Evolutionary conservation across 2,888 invertebrate species (phyloP).

Genomic region (Pandemis cinnamomeana): DNA sequence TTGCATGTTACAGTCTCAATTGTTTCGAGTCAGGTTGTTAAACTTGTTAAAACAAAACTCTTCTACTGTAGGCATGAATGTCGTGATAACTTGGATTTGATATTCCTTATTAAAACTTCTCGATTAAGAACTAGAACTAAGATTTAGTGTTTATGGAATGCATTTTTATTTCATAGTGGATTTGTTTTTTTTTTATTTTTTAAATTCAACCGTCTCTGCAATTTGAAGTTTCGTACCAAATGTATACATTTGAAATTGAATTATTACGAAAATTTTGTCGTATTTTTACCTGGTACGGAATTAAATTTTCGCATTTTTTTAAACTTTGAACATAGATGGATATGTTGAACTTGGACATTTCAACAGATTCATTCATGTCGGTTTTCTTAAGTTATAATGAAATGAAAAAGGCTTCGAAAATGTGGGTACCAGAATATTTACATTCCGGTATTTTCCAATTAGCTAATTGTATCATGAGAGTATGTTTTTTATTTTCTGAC

Average conservation of each 20-base stretch:
- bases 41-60: constrained; percentile 24
- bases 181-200: constrained; percentile 34
- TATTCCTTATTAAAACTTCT: constrained; percentile 51
- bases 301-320: constrained; percentile 31
- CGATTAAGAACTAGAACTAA: constrained; percentile 51
- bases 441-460: constrained; percentile 53
- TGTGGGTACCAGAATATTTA: constrained; percentile 33
- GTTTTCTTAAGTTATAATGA: constrained; percentile 1
- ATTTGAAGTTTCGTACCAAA: constrained; percentile 33
- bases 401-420: constrained; percentile 2
- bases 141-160: constrained; percentile 52
- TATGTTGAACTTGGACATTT: constrained; percentile 45
- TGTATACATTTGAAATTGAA: constrained; percentile 14
- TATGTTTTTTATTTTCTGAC: constrained; percentile 49
- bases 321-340: constrained; percentile 37
- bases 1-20: constrained; percentile 44
- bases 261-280: constrained; percentile 23
- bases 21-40: constrained; percentile 32
- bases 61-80: constrained; percentile 38
- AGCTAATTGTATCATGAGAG: constrained; percentile 45
- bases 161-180: constrained; percentile 41
- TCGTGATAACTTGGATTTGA: constrained; percentile 59
- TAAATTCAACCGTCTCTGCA: constrained; percentile 41
- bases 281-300: constrained; percentile 20
- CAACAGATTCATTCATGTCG: constrained; percentile 48